phyloP scores from a whole-genome alignment of 2,888 invertebrate genomes.

The Amiota minor region DNA sequence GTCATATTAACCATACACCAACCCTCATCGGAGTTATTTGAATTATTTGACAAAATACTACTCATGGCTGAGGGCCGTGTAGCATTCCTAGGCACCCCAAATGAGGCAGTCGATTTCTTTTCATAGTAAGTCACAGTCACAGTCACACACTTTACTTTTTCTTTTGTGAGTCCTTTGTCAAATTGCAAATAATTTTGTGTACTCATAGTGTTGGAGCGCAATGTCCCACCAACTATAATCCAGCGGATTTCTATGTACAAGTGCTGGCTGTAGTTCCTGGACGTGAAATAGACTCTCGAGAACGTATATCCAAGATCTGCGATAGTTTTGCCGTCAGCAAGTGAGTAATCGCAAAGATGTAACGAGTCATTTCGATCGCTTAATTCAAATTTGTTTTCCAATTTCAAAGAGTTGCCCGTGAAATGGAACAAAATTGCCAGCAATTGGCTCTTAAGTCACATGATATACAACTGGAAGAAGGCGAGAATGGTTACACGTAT shows the following conservation, averaged over 20 bases:
- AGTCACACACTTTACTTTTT: not conserved
- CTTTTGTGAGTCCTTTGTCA: too few relatives aligned
- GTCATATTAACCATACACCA: conserved; percentile 96
- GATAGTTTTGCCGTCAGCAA: conserved; percentile 78
- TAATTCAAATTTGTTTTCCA: not conserved
- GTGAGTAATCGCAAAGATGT: conserved; percentile 36
- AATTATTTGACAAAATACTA: conserved; percentile 90
- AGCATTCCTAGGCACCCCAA: conserved; percentile 88
- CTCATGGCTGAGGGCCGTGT: conserved; percentile 94
- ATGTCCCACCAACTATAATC: conserved; percentile 93
- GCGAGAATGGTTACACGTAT: conserved; percentile 74
- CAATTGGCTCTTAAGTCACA: conserved; percentile 58
- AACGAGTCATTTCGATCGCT: not conserved
- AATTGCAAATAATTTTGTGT: conserved; percentile 15
- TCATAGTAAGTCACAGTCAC: conserved; percentile 78
- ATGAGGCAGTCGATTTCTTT: conserved; percentile 86
- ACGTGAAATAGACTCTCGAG: conserved; percentile 84
- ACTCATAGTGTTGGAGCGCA: conserved; percentile 82
- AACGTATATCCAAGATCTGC: conserved; percentile 85
- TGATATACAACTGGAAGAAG: conserved; percentile 74
- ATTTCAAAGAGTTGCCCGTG: conserved; percentile 59
- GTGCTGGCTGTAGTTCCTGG: conserved; percentile 90
- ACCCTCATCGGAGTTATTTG: conserved; percentile 92
- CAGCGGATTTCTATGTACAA: conserved; percentile 94
- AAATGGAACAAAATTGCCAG: conserved; percentile 68